Evolutionary conservation across 1,140 invertebrate species (phyloP), one percentile per base, ranked within the genome.

Genomic region (Aphelenchoides fujianensis): DNA sequence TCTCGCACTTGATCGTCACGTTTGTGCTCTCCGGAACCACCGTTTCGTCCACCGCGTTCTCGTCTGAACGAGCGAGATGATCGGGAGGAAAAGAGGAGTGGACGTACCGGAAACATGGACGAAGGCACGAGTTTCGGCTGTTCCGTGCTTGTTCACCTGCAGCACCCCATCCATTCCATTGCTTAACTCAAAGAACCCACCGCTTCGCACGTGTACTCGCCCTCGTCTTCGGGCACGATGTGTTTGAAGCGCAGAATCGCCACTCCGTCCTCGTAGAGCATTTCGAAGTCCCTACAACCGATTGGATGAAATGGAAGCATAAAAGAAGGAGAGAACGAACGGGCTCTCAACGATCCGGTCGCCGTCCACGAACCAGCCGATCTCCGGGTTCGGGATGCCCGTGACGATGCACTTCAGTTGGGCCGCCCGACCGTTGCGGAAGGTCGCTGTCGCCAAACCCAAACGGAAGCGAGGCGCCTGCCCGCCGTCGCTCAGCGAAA

Each of bases 261-360:
- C 0, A 81, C 74, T 12, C 79, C 79, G 61, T 81, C 79, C 64
- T 81, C 79, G 66, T 79, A 81, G 32, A 81, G 62, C 27, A 82
- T 74, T 27, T 69, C 73, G 71, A 77, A 82, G 3, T 79, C 78
- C 59, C 74, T 79, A 59, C 53, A 76, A 79, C 32, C 54, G 7
- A 55, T 53, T 34, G 19, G 36, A 63, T 16, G 34, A 30, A 59
- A 57, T 9, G 12, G 7, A 67, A 68, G 7, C 36, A 71, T n/a
- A n/a, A n/a, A n/a, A n/a, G n/a, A n/a, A n/a, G n/a, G n/a, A n/a
- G n/a, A n/a, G n/a, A 28, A 72, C 78, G 76, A 36, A 80, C 78
- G 72, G 36, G 54, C 73, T 71, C 2, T 31, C 41, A n/a, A 41
- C 36, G 16, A 80, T 78, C 28, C 37, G 41, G 67, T 80, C 79